phyloP scores from a whole-genome alignment of 1,140 invertebrate genomes.

The Zaprionus nigranus region DNA sequence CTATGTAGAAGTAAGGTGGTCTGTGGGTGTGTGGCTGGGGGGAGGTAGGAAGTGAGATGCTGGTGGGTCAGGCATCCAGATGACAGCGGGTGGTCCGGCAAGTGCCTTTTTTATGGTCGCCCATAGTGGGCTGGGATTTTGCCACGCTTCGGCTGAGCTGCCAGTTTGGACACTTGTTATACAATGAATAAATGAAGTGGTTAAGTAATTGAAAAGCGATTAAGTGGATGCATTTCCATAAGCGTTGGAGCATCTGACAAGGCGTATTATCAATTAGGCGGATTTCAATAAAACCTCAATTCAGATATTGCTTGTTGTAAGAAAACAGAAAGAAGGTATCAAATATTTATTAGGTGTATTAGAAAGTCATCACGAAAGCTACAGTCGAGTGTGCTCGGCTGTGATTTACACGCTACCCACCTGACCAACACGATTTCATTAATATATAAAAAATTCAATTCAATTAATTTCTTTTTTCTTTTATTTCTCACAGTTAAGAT shows the following conservation, averaged over 20 bases:
- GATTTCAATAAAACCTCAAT: constrained; percentile 11
- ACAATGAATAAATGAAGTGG: constrained; percentile 80
- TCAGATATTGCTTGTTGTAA: background rate
- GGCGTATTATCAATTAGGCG: constrained; percentile 26
- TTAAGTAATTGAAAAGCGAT: constrained; percentile 82
- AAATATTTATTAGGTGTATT: too few relatives aligned
- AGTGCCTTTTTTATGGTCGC: constrained; percentile 31
- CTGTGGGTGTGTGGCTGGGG: background rate
- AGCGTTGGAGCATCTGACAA: constrained; percentile 7
- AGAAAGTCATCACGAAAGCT: background rate
- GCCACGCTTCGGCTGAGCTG: constrained; percentile 60
- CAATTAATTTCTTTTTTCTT: too few relatives aligned
- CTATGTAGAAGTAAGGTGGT: background rate
- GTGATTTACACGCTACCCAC: too few relatives aligned
- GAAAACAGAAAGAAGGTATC: background rate
- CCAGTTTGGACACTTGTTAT: constrained; percentile 79
- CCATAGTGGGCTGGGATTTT: constrained; percentile 52
- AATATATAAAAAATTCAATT: too few relatives aligned
- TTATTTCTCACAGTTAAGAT: too few relatives aligned
- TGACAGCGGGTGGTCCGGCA: constrained; percentile 41
- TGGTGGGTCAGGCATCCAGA: background rate
- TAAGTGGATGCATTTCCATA: constrained; percentile 54
- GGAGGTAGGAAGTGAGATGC: background rate
- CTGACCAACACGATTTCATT: too few relatives aligned
- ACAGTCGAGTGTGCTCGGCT: background rate